phyloP scores from a whole-genome alignment of 2,888 invertebrate genomes.

The Leptopilina drosophilae region DNA sequence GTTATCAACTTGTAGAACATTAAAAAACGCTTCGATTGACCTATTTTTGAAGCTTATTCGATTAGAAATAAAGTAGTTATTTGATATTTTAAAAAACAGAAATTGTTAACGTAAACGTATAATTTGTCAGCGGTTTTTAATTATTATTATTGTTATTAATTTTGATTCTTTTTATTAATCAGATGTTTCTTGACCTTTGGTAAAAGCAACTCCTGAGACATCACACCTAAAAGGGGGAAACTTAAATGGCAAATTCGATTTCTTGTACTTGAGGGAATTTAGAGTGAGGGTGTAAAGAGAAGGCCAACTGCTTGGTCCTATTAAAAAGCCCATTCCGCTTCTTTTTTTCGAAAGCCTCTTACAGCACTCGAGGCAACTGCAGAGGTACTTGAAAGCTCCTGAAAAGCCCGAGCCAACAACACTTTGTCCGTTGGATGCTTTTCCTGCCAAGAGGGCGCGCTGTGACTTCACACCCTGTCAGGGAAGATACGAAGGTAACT shows the following conservation, averaged over 20 bases:
- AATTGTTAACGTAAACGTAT: no score
- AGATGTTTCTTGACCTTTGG: no score
- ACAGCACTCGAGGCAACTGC: slow-evolving; percentile 77
- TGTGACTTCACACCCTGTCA: slow-evolving; percentile 75
- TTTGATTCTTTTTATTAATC: no score
- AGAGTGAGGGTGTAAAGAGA: slow-evolving; percentile 56
- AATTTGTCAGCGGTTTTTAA: no score
- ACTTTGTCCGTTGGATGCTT: slow-evolving; percentile 75
- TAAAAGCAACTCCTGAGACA: no score
- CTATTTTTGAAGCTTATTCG: no score
- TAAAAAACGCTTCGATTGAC: no score
- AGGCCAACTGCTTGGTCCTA: slow-evolving; percentile 73
- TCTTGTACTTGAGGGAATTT: slow-evolving; percentile 52
- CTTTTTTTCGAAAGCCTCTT: slow-evolving; percentile 77
- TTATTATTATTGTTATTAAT: no score
- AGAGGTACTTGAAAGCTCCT: slow-evolving; percentile 77
- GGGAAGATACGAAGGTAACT: slow-evolving; percentile 67
- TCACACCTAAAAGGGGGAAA: no score
- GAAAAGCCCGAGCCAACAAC: slow-evolving; percentile 77
- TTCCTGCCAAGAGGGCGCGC: slow-evolving; percentile 68
- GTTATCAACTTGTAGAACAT: no score
- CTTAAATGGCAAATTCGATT: slow-evolving; percentile 51
- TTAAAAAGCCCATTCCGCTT: slow-evolving; percentile 77
- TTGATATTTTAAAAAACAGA: no score
- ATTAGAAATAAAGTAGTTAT: no score